phyloP scores from a whole-genome alignment of 2,797 vertebrate genomes.

The Cyprinella venusta region DNA sequence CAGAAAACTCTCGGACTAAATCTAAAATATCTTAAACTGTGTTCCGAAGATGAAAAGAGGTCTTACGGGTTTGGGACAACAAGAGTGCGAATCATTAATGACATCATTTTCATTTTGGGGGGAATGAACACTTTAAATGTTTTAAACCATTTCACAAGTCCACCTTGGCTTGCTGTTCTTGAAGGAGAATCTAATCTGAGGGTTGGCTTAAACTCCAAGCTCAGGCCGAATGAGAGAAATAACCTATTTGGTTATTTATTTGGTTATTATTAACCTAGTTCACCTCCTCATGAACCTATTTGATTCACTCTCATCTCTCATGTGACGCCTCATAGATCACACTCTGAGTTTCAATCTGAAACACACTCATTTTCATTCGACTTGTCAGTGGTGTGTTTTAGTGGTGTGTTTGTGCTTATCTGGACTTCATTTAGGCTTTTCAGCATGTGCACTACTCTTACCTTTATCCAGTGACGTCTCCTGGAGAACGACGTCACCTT shows the following conservation, averaged over 20 bases:
- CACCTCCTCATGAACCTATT: too few species aligned
- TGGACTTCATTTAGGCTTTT: neutral
- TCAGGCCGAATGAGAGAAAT: neutral
- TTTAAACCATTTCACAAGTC: neutral
- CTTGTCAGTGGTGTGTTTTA: conserved; percentile 4
- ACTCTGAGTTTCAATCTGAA: neutral
- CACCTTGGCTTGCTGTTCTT: neutral
- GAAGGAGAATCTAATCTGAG: neutral
- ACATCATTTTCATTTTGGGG: too few species aligned
- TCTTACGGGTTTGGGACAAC: too few species aligned
- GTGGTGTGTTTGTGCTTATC: neutral
- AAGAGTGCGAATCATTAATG: too few species aligned
- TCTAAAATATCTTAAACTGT: too few species aligned
- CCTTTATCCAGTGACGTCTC: conserved; percentile 62
- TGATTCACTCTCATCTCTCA: conserved; percentile 7
- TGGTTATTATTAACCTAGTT: too few species aligned
- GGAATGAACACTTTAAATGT: neutral
- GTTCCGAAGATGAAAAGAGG: too few species aligned
- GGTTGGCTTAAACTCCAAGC: neutral
- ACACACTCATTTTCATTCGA: conserved; percentile 21
- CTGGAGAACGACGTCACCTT: conserved; percentile 28
- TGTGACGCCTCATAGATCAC: conserved; percentile 12
- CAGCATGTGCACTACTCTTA: conserved; percentile 27
- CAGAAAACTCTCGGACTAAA: too few species aligned
- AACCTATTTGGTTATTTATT: too few species aligned